These are phyloP conservation scores for Scotopteryx bipunctaria DNA, from an alignment of 2,888 invertebrate genomes.

Conservation along the genomic window DNA sequence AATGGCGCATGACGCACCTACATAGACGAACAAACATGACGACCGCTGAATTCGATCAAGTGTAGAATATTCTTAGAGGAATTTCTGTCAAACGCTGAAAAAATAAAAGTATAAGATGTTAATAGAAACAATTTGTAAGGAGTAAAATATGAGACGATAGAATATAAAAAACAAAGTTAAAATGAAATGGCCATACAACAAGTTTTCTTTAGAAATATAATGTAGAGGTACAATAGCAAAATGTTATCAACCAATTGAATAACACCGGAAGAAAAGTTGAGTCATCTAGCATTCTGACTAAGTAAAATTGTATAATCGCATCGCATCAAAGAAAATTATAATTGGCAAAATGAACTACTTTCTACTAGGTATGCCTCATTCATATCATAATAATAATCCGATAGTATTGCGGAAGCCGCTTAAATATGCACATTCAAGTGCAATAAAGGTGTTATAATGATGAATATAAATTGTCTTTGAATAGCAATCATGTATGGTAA, in stretches of 20 bases:
- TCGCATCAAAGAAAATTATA: conserved; percentile 40
- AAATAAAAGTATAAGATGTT: background rate
- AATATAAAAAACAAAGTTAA: too few species aligned
- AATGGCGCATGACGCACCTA: conserved; percentile 64
- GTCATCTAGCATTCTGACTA: background rate
- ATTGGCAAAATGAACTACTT: conserved; percentile 45
- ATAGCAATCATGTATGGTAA: conserved; percentile 10
- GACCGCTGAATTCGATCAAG: conserved; percentile 41
- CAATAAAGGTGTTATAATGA: conserved; percentile 46
- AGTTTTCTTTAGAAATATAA: too few species aligned
- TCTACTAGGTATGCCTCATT: conserved; percentile 43
- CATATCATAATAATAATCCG: conserved; percentile 40
- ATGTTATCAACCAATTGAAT: conserved; percentile 2
- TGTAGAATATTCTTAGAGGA: conserved; percentile 27
- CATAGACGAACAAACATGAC: conserved; percentile 54
- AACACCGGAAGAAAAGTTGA: background rate
- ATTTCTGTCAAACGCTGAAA: background rate
- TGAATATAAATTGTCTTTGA: conserved; percentile 26
- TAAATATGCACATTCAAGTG: conserved; percentile 39
- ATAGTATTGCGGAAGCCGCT: conserved; percentile 45
- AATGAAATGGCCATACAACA: too few species aligned
- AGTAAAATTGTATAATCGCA: conserved; percentile 17
- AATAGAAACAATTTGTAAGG: too few species aligned
- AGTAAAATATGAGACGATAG: too few species aligned
- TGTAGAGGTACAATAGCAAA: too few species aligned